Evolutionary conservation across 2,113 vertebrate species (phyloP), one percentile per base, ranked within the genome.

Genomic region (Apteryx owenii): DNA sequence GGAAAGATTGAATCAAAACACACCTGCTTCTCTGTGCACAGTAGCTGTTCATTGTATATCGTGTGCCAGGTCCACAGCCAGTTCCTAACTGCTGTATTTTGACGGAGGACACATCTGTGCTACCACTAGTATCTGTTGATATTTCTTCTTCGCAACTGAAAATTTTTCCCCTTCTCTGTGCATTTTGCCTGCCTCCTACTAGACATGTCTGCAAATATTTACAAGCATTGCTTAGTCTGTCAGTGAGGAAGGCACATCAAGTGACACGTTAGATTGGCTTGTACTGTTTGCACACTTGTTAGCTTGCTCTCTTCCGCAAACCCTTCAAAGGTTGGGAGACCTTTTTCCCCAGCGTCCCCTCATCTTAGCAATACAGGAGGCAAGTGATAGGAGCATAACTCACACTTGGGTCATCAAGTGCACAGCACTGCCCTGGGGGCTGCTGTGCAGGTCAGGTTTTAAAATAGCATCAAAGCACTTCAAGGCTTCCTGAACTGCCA

Each of bases 311-410:
- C 56, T 58, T 51, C 65, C 38, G 31, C 21, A 86, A 73, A 51
- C 31, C 8, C 69, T 64, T 62, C 25, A 31, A 81, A 75, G 78
- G 61, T 25, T 61, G 60, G 36, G 70, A 91, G 76, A 51, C 46
- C 44, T 54, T 36, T 46, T n/a, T 66, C 42, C 60, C 23, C 87
- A 64, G 61, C 10, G 0, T 28, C 17, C 19, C 26, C 29, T 50
- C 0, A 0, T 6, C 1, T 3, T 29, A 50, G 62, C 51, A 85
- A 38, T 1, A 0, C 38, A 38, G 46, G 80, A 66, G 9, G 1
- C 15, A 26, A 42, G 54, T 3, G 51, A 61, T 28, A 38, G 3
- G 7, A 77, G 28, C 53, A 21, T 28, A 9, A 48, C 50, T 36
- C 46, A 38, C 68, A 48, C 71, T 69, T 0, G 0, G 48, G 62